Percentiles rank a stretch among this genome's conserved stretches.
phyloP scores from a whole-genome alignment of 2,113 vertebrate species.

The Bujurquina vittata region DNA sequence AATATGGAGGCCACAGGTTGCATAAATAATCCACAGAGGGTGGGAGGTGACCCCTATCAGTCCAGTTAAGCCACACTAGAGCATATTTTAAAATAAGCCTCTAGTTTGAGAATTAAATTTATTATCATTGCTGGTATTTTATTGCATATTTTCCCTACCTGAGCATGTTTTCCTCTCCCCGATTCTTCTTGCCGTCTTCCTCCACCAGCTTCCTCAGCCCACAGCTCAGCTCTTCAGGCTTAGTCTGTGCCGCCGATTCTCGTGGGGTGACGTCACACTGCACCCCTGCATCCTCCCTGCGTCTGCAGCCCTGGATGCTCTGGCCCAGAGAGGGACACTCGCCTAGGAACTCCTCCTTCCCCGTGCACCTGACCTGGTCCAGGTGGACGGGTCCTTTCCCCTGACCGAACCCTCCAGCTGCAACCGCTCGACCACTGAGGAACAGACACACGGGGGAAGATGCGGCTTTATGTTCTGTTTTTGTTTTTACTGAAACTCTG shows the following conservation, averaged over 20 bases:
- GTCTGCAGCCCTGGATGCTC: slow-evolving; percentile 82
- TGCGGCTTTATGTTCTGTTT: not conserved
- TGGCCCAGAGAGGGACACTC: slow-evolving; percentile 77
- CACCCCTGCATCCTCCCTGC: slow-evolving; percentile 84
- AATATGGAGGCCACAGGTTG: no score
- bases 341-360: slow-evolving; percentile 86
- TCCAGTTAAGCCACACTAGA: not conserved
- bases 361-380: slow-evolving; percentile 86
- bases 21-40: not conserved
- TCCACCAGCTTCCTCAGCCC: slow-evolving; percentile 76
- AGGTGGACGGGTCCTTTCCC: slow-evolving; percentile 87
- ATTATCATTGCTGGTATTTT: not conserved
- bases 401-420: slow-evolving; percentile 84
- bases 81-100: not conserved
- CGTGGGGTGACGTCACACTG: slow-evolving; percentile 82
- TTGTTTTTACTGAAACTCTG: not conserved
- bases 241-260: slow-evolving; percentile 18
- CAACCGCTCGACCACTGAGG: slow-evolving; percentile 82
- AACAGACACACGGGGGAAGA: not conserved
- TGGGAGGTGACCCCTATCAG: not conserved
- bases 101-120: not conserved
- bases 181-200: slow-evolving; percentile 81
- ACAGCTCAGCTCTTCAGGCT: slow-evolving; percentile 68
- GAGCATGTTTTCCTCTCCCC: slow-evolving; percentile 78
- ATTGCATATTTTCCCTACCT: slow-evolving; percentile 41